Evolutionary conservation across 2,888 invertebrate species (phyloP), one percentile per base, ranked within the genome.

Genomic region (Ecliptopera silaceata): DNA sequence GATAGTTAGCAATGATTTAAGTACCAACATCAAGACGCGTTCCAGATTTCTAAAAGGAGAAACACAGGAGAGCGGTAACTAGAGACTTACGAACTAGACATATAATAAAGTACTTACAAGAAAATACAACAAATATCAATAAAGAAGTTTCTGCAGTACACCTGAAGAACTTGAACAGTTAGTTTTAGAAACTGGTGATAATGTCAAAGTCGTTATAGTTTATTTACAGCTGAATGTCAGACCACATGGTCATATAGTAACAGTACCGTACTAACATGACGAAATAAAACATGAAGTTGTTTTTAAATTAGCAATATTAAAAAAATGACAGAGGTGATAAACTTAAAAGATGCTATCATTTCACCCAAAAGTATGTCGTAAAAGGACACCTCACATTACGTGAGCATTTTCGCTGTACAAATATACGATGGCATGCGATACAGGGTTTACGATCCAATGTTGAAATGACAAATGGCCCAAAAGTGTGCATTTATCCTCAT

Each of bases 1-100:
- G 26, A 39, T 61, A 64, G 70, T 65, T 64, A 63, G 70, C 69
- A 74, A 74, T 69, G 70, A 75, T 66, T 65, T 36, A 50, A 42
- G 32, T 38, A 31, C 29, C 2, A 18, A 29, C 34, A 29, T 18
- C 6, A 43, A 47, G 39, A 47, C 43, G 12, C 38, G 48, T 44
- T 8, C 48, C 29, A 48, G 43, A 52, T 57, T 39, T 52, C 47
- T 31, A 32, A 43, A 38, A 10, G 43, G 38, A 47, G 41, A 52
- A 56, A 49, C 49, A 60, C 59, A 58, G 31, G 22, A 31, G 15
- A 48, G 48, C 34, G 17, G 42, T 51, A 36, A 53, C 48, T 31
- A 10, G 26, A 29, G 52, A 55, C 53, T 58, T 55, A 60, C 43
- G 53, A 54, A 53, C 45, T n/a, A 29, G 11, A 26, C 26, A 15